These are phyloP conservation scores for Enteromius argenteus DNA, from an alignment of 2,797 vertebrate genomes.

Conservation along the genomic window DNA sequence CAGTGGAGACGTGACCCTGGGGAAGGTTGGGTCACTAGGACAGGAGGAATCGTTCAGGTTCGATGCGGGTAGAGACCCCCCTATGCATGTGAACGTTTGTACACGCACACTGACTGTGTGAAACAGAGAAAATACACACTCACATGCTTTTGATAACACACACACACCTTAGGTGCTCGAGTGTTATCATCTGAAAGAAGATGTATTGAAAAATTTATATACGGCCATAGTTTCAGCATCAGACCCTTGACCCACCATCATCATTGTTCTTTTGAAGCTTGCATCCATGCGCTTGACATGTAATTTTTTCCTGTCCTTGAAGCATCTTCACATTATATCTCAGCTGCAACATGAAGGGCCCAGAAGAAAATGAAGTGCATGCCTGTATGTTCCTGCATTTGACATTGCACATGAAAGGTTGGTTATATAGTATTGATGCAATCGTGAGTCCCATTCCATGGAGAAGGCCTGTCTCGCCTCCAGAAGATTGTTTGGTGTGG, in stretches of 20 bases:
- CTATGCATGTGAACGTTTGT: neutral
- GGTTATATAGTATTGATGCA: constrained; percentile 4
- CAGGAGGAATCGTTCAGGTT: constrained; percentile 43
- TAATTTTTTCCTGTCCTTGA: constrained; percentile 41
- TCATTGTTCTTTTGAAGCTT: constrained; percentile 11
- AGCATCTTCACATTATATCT: constrained; percentile 19
- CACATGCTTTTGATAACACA: neutral
- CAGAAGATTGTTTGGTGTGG: neutral
- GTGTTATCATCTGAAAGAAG: constrained; percentile 15
- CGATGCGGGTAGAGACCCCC: constrained; percentile 17
- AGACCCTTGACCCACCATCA: constrained; percentile 26
- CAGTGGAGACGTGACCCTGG: constrained; percentile 38
- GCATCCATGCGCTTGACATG: constrained; percentile 1
- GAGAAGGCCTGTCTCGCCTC: neutral
- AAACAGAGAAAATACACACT: constrained; percentile 8
- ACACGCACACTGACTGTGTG: constrained; percentile 6
- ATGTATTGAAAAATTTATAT: constrained; percentile 30
- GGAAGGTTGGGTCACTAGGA: constrained; percentile 43
- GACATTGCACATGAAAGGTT: constrained; percentile 19
- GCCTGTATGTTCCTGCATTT: constrained; percentile 5
- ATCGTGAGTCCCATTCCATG: neutral
- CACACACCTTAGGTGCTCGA: neutral
- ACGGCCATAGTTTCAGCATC: constrained; percentile 30
- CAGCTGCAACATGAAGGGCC: neutral
- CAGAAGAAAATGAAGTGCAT: constrained; percentile 14